Evolutionary conservation across 2,797 vertebrate species (phyloP).

Genomic region (Enteromius afrohamiltoni): DNA sequence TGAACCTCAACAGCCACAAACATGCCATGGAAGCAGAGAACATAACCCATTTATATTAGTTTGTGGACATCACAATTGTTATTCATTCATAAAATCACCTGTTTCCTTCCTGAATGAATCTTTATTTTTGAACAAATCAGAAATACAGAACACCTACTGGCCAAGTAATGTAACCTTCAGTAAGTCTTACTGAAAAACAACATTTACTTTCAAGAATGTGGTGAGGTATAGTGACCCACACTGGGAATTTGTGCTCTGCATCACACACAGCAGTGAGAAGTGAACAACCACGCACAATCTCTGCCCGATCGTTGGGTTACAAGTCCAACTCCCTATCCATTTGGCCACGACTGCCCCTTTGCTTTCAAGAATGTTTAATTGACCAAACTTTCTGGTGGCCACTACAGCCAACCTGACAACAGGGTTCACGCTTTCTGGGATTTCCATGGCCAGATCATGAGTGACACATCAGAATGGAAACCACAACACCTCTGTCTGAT

Average conservation of each 20-base stretch:
- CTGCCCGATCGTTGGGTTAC: too few species aligned
- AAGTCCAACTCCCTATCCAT: too few species aligned
- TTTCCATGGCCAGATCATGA: background rate
- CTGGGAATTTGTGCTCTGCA: too few species aligned
- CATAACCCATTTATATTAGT: too few species aligned
- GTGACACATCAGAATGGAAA: slow-evolving; percentile 22
- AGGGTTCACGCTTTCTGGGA: slow-evolving; percentile 11
- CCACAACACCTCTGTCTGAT: slow-evolving; percentile 35
- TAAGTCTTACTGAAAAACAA: background rate
- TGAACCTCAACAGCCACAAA: too few species aligned
- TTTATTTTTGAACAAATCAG: background rate
- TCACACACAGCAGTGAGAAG: too few species aligned
- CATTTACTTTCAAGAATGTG: background rate
- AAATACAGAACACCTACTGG: background rate
- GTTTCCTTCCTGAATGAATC: background rate
- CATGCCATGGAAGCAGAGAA: too few species aligned
- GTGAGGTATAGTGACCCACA: too few species aligned
- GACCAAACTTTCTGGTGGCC: background rate
- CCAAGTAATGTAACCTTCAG: background rate
- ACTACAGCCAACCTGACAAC: background rate
- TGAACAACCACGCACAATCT: too few species aligned
- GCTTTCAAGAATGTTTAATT: background rate
- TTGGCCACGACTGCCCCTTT: too few species aligned
- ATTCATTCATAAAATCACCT: background rate
- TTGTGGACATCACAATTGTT: too few species aligned